Base-by-base conservation (phyloP, 2,113 vertebrate species). In the Scalopus aquaticus region DNA sequence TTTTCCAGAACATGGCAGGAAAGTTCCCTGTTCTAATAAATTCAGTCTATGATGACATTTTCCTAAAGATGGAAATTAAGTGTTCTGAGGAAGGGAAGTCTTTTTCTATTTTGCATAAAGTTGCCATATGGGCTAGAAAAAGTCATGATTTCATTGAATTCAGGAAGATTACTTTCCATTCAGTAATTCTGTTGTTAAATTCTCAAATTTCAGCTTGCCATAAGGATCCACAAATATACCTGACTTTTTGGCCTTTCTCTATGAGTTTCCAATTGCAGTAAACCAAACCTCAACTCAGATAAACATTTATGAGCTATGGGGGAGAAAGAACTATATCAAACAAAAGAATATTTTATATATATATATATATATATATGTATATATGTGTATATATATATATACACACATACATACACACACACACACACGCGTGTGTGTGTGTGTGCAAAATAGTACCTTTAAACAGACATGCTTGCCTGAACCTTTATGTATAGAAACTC, bases 211-310 rank as follows among this genome's bases (percentile, higher is more conserved):
- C 16, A 35, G 17, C 69, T 20, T n/a, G 49, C 16, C 81, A n/a
- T 65, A 74, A 92, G 7, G 32, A 62, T 37, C 44, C 64, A 90
- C 32, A 85, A 88, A 81, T 81, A 94, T 78, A 62, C 35, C 28
- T 88, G 51, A 82, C 22, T 73, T 42, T 84, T 69, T 74, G 11
- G 20, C 30, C 49, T 93, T 95, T 92, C 5, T 90, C 42, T 82
- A 78, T 92, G 20, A 86, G 39, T 82, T 88, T 81, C n/a, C 49
- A 77, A 28, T 62, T 83, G 32, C 26, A 88, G 9, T 79, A 94
- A 95, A 95, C 81, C 67, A 80, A 90, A 90, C 60, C 28, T 70
- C 17, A 51, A 67, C 56, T 90, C 26, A 72, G 79, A 90, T 69
- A 79, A 90, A 93, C 44, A 92, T 60, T 74, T 83, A 94, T 24